A percentile compares a stretch with the other conserved stretches of the same genome.
These are phyloP conservation scores for Microplitis demolitor DNA, from an alignment of 1,140 invertebrate species.

Conservation along the genomic window DNA sequence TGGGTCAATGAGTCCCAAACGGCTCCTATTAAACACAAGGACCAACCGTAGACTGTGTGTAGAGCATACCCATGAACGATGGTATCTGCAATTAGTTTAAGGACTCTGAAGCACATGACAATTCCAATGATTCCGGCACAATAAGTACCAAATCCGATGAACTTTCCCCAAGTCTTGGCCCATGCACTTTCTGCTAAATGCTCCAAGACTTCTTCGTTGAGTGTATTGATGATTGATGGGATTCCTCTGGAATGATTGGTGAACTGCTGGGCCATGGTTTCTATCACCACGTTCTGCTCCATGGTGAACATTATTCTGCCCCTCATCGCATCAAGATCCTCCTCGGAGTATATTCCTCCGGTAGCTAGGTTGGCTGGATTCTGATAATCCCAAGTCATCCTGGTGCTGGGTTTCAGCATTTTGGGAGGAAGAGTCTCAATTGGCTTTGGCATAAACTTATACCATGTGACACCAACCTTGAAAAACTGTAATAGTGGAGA, in stretches of 20 bases:
- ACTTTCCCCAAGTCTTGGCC: conserved; percentile 16
- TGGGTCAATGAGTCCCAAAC: neutral
- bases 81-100: conserved; percentile 13
- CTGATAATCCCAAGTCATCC: no score
- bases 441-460: no score
- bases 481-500: conserved; percentile 18
- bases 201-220: conserved; percentile 11
- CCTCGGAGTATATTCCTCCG: no score
- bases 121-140: conserved; percentile 21
- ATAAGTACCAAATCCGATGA: conserved; percentile 17
- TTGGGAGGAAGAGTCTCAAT: no score
- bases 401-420: no score
- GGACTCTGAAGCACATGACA: neutral
- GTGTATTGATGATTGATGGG: neutral
- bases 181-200: conserved; percentile 16
- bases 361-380: no score
- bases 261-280: no score
- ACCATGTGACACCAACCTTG: no score
- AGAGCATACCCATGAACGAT: conserved; percentile 20
- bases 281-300: no score
- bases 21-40: conserved; percentile 6
- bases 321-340: no score
- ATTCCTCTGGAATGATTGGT: neutral
- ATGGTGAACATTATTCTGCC: no score
- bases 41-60: conserved; percentile 21